Conservation (phyloP, 2,888 invertebrate species). For the Oxystoma pomonae region DNA sequence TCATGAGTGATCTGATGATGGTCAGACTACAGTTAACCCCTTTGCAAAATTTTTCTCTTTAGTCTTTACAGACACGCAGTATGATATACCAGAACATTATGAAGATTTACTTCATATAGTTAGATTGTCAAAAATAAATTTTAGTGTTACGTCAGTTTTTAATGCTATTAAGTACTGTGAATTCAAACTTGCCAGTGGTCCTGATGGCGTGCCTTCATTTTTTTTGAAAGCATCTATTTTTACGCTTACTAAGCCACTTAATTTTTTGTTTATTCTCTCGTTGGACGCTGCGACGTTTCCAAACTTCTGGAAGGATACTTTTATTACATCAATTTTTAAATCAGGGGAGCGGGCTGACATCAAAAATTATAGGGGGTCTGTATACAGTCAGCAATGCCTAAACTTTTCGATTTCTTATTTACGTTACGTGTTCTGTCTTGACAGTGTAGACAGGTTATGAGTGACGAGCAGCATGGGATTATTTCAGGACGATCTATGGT, state of each 20-base stretch:
- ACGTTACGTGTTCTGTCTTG: background rate
- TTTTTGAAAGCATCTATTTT: background rate
- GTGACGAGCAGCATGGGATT: background rate
- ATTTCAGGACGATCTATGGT: background rate
- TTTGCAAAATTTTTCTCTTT: slow-evolving; percentile 1
- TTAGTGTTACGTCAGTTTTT: background rate
- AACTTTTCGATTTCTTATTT: background rate
- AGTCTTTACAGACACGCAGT: slow-evolving; percentile 3
- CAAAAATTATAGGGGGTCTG: slow-evolving; percentile 1
- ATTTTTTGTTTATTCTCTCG: background rate
- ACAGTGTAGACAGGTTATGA: background rate
- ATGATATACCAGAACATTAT: background rate
- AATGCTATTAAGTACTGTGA: background rate
- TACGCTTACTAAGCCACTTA: background rate
- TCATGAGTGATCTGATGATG: slow-evolving; percentile 3
- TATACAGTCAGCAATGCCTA: background rate
- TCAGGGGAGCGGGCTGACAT: background rate
- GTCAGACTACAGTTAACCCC: slow-evolving; percentile 1
- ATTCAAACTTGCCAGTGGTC: background rate
- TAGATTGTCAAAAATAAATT: background rate
- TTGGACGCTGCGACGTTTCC: slow-evolving; percentile 1
- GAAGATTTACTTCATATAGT: background rate
- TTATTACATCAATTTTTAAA: slow-evolving; percentile 3
- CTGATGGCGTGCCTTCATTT: background rate
- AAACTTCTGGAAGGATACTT: background rate